These are phyloP conservation scores for Synanthedon tipuliformis DNA, from an alignment of 2,888 invertebrate genomes.

Conservation along the genomic window DNA sequence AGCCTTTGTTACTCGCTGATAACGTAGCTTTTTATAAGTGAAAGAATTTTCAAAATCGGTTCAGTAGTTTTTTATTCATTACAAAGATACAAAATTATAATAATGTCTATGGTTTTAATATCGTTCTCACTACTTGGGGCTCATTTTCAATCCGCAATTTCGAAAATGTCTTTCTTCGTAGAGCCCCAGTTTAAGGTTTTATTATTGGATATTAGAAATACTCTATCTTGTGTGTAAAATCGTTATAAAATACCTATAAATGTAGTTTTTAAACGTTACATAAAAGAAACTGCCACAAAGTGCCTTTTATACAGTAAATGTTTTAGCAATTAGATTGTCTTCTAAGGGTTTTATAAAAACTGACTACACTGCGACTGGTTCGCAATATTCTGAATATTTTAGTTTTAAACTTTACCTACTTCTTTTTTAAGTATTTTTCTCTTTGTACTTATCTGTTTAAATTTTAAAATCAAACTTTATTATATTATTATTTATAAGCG, in stretches of 20 bases:
- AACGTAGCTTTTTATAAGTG: no score
- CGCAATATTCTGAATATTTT: conserved; percentile 39
- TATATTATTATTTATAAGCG: conserved; percentile 31
- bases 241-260: conserved; percentile 52
- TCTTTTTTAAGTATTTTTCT: conserved; percentile 11
- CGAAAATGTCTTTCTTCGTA: no score
- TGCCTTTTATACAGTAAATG: conserved; percentile 60
- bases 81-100: no score
- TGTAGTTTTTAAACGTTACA: conserved; percentile 24
- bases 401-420: conserved; percentile 16
- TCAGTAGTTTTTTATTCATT: no score
- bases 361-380: conserved; percentile 50
- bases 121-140: no score
- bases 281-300: conserved; percentile 64
- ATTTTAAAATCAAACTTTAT: conserved; percentile 19
- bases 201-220: conserved; percentile 39
- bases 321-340: conserved; percentile 17
- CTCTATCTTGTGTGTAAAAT: conserved; percentile 38
- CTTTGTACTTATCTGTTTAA: conserved; percentile 1
- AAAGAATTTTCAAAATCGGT: no score
- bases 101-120: no score
- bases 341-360: conserved; percentile 14
- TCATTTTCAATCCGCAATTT: no score
- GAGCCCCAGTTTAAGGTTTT: conserved; percentile 10
- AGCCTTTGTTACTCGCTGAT: no score